These are phyloP conservation scores for Rutpela maculata DNA, from an alignment of 2,888 invertebrate genomes.

Conservation along the genomic window DNA sequence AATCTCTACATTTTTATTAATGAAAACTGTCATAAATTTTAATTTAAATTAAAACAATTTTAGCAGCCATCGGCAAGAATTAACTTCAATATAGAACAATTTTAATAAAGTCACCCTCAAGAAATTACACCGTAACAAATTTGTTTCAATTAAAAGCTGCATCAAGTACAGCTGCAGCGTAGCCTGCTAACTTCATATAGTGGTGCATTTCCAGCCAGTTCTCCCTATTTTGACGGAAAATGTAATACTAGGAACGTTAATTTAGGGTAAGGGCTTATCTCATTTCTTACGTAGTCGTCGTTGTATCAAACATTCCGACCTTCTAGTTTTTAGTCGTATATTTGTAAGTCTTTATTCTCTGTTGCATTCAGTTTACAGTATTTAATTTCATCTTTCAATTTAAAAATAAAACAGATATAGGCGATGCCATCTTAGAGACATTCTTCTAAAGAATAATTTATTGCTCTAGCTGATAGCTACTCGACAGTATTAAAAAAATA, in stretches of 20 bases:
- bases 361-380: no score
- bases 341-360: no score
- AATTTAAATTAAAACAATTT: slow-evolving; percentile 22
- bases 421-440: no score
- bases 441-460: no score
- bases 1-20: slow-evolving; percentile 10
- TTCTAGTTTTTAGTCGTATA: no score
- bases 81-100: slow-evolving; percentile 25
- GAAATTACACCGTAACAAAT: slow-evolving; percentile 55
- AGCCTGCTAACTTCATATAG: slow-evolving; percentile 8
- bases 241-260: not conserved
- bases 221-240: slow-evolving; percentile 16
- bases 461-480: no score
- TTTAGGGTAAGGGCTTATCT: not conserved
- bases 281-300: not conserved
- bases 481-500: no score
- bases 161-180: slow-evolving; percentile 44
- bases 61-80: slow-evolving; percentile 9
- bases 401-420: no score
- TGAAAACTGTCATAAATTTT: slow-evolving; percentile 12
- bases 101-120: slow-evolving; percentile 58
- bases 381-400: no score
- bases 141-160: slow-evolving; percentile 57
- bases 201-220: slow-evolving; percentile 13
- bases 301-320: not conserved